These are phyloP conservation scores for Crotalus helleri DNA, from an alignment of 2,113 vertebrate genomes.

Conservation along the genomic window DNA sequence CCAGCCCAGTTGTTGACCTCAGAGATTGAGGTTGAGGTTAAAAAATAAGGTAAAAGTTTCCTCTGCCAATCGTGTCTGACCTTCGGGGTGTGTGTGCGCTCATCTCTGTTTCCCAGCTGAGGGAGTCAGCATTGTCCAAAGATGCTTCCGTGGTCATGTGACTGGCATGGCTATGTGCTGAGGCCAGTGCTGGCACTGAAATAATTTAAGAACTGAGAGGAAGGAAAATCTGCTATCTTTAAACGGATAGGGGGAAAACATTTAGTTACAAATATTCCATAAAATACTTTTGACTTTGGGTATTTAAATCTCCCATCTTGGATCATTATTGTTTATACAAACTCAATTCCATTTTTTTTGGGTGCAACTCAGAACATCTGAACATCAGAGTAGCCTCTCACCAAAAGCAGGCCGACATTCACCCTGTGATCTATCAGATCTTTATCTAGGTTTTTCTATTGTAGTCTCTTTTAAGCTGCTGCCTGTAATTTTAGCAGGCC, in stretches of 20 bases:
- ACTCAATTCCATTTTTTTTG: background rate
- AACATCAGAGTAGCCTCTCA: background rate
- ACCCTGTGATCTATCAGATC: background rate
- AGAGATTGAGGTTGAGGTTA: too few relatives aligned
- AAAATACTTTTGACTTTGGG: background rate
- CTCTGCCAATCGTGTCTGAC: too few relatives aligned
- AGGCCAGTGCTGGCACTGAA: too few relatives aligned
- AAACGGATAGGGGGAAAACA: background rate
- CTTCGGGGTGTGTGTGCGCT: too few relatives aligned
- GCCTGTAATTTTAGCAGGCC: background rate
- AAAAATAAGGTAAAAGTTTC: too few relatives aligned
- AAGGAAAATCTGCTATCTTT: background rate
- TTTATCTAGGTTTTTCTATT: background rate
- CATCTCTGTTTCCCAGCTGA: too few relatives aligned
- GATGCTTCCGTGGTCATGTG: too few relatives aligned
- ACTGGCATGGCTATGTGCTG: too few relatives aligned
- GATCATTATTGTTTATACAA: background rate
- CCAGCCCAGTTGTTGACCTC: background rate
- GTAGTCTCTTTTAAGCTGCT: background rate
- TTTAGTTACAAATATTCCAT: background rate
- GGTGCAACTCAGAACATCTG: background rate
- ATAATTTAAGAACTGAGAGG: background rate
- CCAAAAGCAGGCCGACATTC: background rate
- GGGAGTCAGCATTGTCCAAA: too few relatives aligned
- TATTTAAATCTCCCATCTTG: background rate